These are phyloP conservation scores for Dendrophyllia cribrosa DNA, from an alignment of 64 coral and sea anemone species.

Conservation along the genomic window DNA sequence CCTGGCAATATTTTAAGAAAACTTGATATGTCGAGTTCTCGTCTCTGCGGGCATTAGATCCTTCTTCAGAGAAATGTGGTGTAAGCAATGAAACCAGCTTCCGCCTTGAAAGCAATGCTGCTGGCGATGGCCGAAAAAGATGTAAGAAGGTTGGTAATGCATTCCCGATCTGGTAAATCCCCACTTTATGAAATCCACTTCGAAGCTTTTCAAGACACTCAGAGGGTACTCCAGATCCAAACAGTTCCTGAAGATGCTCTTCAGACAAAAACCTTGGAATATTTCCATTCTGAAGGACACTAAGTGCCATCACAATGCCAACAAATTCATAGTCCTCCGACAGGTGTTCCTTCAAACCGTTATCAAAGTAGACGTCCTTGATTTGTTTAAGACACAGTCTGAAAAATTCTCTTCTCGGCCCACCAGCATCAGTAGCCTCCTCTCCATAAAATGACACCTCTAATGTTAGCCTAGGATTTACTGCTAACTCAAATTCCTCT, in stretches of 20 bases:
- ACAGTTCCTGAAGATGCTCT: slow-evolving; percentile 51
- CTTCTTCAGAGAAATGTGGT: slow-evolving; percentile 51
- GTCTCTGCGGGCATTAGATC: slow-evolving; percentile 45
- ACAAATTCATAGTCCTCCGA: slow-evolving; percentile 45
- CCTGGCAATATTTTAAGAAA: slow-evolving; percentile 26
- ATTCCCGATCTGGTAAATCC: slow-evolving; percentile 35
- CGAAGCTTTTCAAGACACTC: neutral
- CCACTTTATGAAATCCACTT: slow-evolving; percentile 36
- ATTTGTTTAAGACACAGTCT: slow-evolving; percentile 71
- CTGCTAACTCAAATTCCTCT: slow-evolving; percentile 54
- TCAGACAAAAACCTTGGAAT: slow-evolving; percentile 56
- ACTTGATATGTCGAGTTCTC: neutral
- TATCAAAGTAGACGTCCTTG: slow-evolving; percentile 59
- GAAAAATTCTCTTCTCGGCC: slow-evolving; percentile 70
- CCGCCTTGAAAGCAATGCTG: slow-evolving; percentile 21
- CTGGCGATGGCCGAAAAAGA: slow-evolving; percentile 37
- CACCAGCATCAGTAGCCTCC: slow-evolving; percentile 46
- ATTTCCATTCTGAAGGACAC: slow-evolving; percentile 67
- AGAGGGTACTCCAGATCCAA: slow-evolving; percentile 25
- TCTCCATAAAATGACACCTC: slow-evolving; percentile 64
- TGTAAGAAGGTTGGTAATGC: slow-evolving; percentile 44
- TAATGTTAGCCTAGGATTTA: slow-evolving; percentile 33
- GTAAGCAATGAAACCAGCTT: slow-evolving; percentile 47
- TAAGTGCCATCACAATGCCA: slow-evolving; percentile 55
- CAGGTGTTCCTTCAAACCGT: slow-evolving; percentile 51